Evolutionary conservation across 2,113 vertebrate species (phyloP), one percentile per base, ranked within the genome.

Genomic region (Phyllopteryx taeniolatus): DNA sequence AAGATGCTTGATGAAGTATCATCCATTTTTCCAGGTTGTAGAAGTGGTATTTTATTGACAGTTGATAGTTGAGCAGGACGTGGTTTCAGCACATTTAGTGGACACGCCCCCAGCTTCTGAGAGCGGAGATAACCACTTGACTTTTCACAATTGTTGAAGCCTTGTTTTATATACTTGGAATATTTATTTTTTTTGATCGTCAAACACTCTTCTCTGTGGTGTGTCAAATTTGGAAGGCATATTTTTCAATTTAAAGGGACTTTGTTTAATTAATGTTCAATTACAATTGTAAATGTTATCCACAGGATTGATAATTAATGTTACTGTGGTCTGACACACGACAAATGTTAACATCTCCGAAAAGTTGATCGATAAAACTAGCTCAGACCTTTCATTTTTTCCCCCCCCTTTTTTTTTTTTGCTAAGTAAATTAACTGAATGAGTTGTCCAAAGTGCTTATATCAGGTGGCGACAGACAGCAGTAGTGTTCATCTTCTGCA

Each of bases 391-490:
- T 79, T 79, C 15, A 49, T 49, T 49, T 15, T 5, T 14, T 71
- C 27, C 27, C 27, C 72, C 27, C 27, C 27, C 27, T 27, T 27
- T 27, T 27, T 31, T 42, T 69, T 68, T 80, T 68, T 60, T 80
- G 8, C 68, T 46, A 57, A 76, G 72, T 74, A 84, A 74, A 73
- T 72, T 53, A 77, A 81, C 59, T 13, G 83, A 90, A 81, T 72
- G 70, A 80, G 62, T 87, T 86, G 79, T 87, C 73, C 76, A 44
- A 71, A 67, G 81, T 68, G 67, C 86, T 91, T 84, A 81, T 90
- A 68, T 77, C 75, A 85, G 90, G 85, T 88, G 72, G 66, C 75
- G 79, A 79, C 72, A 74, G 79, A 89, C 85, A 91, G 87, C 83
- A 90, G 88, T 86, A 77, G 51, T 68, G 70, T 78, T 91, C 82